These are phyloP conservation scores for Aphelinus certus DNA, from an alignment of 1,140 invertebrate genomes.

Conservation along the genomic window DNA sequence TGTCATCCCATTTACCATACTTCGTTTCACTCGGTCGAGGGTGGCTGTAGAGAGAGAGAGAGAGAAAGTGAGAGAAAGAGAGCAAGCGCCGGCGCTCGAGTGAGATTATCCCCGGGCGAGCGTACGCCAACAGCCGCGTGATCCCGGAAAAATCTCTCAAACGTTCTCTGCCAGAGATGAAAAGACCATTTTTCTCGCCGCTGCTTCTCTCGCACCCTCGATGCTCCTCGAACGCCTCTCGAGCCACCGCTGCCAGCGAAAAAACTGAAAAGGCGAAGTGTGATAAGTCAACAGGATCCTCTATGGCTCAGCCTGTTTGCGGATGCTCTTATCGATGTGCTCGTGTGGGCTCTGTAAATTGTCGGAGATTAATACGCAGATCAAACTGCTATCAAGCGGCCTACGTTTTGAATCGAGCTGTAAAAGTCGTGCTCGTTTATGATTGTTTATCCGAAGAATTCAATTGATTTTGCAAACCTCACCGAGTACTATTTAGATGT, in stretches of 20 bases:
- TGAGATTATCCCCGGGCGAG: neutral
- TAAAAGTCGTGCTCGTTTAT: too few species aligned
- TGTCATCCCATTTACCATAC: slow-evolving; percentile 43
- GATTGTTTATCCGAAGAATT: too few species aligned
- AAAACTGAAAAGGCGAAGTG: slow-evolving; percentile 6
- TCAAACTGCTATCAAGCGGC: too few species aligned
- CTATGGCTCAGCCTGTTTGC: neutral
- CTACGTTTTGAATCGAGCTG: too few species aligned
- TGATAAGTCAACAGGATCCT: slow-evolving; percentile 9
- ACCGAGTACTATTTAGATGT: too few species aligned
- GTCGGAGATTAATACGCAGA: too few species aligned
- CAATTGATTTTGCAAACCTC: too few species aligned
- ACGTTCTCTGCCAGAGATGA: slow-evolving; percentile 19
- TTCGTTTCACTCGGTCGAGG: slow-evolving; percentile 30
- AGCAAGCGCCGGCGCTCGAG: neutral
- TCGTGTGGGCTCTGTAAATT: too few species aligned
- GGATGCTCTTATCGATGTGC: too few species aligned
- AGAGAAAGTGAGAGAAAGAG: neutral
- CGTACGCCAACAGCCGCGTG: neutral
- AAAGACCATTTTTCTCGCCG: slow-evolving; percentile 28
- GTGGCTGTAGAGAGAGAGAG: too few species aligned
- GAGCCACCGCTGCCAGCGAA: neutral
- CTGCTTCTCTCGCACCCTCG: neutral
- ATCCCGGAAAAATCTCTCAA: slow-evolving; percentile 32
- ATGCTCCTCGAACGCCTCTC: neutral